phyloP scores from a whole-genome alignment of 2,888 invertebrate genomes.

The Acanthosepion lycidas region DNA sequence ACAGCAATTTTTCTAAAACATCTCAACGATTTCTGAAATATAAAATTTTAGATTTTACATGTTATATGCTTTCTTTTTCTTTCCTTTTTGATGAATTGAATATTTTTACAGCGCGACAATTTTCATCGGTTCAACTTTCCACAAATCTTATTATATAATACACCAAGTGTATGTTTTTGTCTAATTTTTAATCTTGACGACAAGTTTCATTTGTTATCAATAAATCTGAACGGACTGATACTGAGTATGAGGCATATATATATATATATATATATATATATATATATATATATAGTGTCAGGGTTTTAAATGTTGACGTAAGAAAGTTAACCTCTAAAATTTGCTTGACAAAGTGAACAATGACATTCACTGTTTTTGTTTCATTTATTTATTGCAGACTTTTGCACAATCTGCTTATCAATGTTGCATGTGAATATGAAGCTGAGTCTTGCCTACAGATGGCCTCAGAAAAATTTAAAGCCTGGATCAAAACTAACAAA shows the following conservation, averaged over 20 bases:
- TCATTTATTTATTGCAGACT: background rate
- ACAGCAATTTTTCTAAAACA: too few relatives aligned
- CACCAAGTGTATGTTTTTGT: too few relatives aligned
- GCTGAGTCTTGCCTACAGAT: constrained; percentile 61
- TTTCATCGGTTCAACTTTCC: too few relatives aligned
- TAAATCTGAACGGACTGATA: background rate
- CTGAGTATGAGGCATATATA: background rate
- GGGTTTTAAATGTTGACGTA: background rate
- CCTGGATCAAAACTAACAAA: constrained; percentile 62
- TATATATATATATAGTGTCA: background rate
- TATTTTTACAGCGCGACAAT: too few relatives aligned
- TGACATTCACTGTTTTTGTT: background rate
- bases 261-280: background rate
- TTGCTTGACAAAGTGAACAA: background rate
- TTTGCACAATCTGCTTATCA: constrained; percentile 56
- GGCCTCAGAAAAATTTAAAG: constrained; percentile 60
- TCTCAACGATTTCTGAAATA: too few relatives aligned
- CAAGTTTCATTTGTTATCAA: too few relatives aligned
- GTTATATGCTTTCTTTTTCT: too few relatives aligned
- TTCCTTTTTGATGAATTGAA: too few relatives aligned
- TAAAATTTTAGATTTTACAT: too few relatives aligned
- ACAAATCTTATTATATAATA: too few relatives aligned
- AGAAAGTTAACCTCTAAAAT: background rate
- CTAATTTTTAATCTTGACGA: too few relatives aligned
- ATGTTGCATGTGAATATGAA: constrained; percentile 62